Evolutionary conservation across 2,113 vertebrate genomes (phyloP).

Genomic region (Gracilinanus agilis): DNA sequence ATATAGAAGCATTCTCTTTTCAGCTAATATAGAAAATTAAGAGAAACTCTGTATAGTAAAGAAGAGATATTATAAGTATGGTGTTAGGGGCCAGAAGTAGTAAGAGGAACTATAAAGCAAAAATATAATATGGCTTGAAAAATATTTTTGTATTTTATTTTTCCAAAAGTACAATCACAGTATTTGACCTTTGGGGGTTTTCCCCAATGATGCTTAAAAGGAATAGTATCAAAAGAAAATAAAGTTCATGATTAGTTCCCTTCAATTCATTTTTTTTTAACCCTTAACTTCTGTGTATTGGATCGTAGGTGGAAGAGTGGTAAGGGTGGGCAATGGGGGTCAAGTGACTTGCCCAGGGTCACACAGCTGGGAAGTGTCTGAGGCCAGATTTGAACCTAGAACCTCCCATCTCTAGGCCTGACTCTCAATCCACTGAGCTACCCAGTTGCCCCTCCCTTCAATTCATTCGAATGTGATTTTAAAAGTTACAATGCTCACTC

Average conservation of each 20-base stretch:
- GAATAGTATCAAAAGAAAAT: not conserved
- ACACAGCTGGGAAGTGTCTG: too few relatives aligned
- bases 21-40: slow-evolving; percentile 6
- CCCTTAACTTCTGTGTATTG: too few relatives aligned
- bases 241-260: not conserved
- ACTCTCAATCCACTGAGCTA: too few relatives aligned
- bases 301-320: too few relatives aligned
- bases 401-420: too few relatives aligned
- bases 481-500: too few relatives aligned
- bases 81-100: not conserved
- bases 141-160: slow-evolving; percentile 34
- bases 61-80: not conserved
- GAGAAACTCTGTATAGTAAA: not conserved
- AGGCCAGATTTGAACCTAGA: too few relatives aligned
- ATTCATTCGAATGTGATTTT: too few relatives aligned
- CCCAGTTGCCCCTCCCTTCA: too few relatives aligned
- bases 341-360: too few relatives aligned
- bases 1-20: slow-evolving; percentile 7
- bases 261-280: not conserved
- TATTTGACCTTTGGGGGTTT: slow-evolving; percentile 19
- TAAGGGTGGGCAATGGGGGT: too few relatives aligned
- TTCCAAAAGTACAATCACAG: not conserved
- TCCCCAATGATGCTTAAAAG: not conserved
- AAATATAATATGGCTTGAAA: not conserved
- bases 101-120: not conserved